These are phyloP conservation scores for Mantis religiosa DNA, from an alignment of 2,888 invertebrate species.

Conservation along the genomic window DNA sequence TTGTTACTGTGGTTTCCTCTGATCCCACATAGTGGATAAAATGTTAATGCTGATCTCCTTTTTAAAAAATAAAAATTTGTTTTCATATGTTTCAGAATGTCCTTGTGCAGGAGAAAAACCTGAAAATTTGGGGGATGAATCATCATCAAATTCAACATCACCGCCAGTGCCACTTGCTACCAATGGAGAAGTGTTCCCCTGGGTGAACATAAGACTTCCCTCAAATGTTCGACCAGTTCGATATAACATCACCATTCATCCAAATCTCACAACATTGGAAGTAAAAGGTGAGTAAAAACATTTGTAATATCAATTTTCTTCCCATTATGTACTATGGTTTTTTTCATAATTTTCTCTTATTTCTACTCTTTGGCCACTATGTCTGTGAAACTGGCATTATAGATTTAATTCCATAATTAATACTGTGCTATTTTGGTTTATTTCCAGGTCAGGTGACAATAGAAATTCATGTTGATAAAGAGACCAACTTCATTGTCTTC, in stretches of 20 bases:
- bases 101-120: slow-evolving; percentile 65
- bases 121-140: slow-evolving; percentile 53
- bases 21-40: no score
- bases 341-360: no score
- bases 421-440: slow-evolving; percentile 29
- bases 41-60: no score
- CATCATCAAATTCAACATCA: slow-evolving; percentile 50
- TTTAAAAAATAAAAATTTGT: no score
- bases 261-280: slow-evolving; percentile 84
- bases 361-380: no score
- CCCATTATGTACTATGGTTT: no score
- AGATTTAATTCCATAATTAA: not conserved
- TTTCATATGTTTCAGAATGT: slow-evolving; percentile 53
- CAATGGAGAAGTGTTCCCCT: slow-evolving; percentile 71
- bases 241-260: slow-evolving; percentile 87
- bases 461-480: slow-evolving; percentile 77
- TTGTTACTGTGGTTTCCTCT: no score
- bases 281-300: slow-evolving; percentile 69
- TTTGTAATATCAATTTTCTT: no score
- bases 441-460: slow-evolving; percentile 76
- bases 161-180: slow-evolving; percentile 65
- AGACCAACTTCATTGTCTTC: slow-evolving; percentile 76
- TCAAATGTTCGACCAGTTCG: slow-evolving; percentile 72
- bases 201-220: slow-evolving; percentile 74
- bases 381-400: not conserved